Evolutionary conservation across 2,113 vertebrate genomes (phyloP).

Genomic region (Cnemophilus loriae): DNA sequence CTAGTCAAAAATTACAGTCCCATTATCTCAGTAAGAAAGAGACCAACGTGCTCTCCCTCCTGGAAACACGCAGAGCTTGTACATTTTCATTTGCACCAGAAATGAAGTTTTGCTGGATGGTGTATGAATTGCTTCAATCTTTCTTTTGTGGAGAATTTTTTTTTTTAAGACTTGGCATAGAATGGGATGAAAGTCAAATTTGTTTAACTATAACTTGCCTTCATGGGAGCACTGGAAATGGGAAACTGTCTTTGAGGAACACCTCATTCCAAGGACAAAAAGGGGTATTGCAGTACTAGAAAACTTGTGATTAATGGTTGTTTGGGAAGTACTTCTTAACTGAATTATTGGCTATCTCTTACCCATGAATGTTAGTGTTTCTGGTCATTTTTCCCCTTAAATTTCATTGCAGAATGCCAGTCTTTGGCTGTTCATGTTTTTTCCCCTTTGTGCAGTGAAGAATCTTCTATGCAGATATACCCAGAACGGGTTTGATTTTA

Average conservation of each 20-base stretch:
- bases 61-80: neutral
- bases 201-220: neutral
- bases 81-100: neutral
- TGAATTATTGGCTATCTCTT: neutral
- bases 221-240: neutral
- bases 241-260: neutral
- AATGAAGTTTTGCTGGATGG: neutral
- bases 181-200: neutral
- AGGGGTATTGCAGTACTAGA: neutral
- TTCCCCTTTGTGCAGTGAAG: neutral
- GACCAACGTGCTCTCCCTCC: neutral
- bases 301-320: neutral
- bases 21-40: neutral
- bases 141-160: neutral
- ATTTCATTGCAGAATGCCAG: neutral
- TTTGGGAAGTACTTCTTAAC: neutral
- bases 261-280: neutral
- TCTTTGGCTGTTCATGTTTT: neutral
- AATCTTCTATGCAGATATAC: neutral
- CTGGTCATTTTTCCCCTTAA: neutral
- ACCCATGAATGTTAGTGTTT: neutral
- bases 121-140: neutral
- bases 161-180: neutral
- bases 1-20: neutral
- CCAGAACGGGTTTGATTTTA: neutral